A percentile compares a stretch with the other conserved stretches of the same genome.
phyloP scores from a whole-genome alignment of 2,888 invertebrate species.

The Eupithecia subfuscata region DNA sequence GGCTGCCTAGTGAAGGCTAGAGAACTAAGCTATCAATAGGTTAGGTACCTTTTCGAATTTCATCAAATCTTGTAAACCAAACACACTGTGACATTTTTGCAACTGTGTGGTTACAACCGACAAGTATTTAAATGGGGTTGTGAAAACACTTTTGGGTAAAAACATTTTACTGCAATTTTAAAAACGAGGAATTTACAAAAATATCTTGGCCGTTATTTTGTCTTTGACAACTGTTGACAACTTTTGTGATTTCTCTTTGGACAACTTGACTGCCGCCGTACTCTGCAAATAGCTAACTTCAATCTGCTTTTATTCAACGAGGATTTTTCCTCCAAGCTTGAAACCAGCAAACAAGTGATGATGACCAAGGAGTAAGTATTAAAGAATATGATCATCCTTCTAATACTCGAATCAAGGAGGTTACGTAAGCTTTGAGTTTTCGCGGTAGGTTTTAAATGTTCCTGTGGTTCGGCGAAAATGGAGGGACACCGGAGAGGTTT shows the following conservation, averaged over 20 bases:
- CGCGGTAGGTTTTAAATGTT: too few relatives aligned
- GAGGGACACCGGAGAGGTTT: too few relatives aligned
- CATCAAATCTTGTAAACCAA: slow-evolving; percentile 68
- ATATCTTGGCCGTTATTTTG: not conserved
- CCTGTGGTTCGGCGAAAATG: too few relatives aligned
- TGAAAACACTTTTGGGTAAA: slow-evolving; percentile 40
- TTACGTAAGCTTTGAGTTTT: too few relatives aligned
- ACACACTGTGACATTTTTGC: slow-evolving; percentile 66
- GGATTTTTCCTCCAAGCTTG: not conserved
- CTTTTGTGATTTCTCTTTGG: not conserved
- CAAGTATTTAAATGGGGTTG: slow-evolving; percentile 33
- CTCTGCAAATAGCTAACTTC: too few relatives aligned
- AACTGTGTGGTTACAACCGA: slow-evolving; percentile 27
- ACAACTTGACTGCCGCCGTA: not conserved
- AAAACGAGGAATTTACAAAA: not conserved
- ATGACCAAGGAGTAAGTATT: not conserved
- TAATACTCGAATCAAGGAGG: too few relatives aligned
- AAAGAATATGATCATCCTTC: not conserved
- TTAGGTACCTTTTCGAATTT: slow-evolving; percentile 65
- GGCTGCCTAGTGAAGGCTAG: not conserved
- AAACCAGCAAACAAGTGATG: not conserved
- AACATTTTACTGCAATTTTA: slow-evolving; percentile 50
- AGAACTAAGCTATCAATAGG: not conserved
- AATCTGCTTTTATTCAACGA: not conserved
- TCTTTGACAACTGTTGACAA: not conserved